Evolutionary conservation across 1,140 invertebrate genomes (phyloP), one percentile per base, ranked within the genome.

Genomic region (Drosophila azteca): DNA sequence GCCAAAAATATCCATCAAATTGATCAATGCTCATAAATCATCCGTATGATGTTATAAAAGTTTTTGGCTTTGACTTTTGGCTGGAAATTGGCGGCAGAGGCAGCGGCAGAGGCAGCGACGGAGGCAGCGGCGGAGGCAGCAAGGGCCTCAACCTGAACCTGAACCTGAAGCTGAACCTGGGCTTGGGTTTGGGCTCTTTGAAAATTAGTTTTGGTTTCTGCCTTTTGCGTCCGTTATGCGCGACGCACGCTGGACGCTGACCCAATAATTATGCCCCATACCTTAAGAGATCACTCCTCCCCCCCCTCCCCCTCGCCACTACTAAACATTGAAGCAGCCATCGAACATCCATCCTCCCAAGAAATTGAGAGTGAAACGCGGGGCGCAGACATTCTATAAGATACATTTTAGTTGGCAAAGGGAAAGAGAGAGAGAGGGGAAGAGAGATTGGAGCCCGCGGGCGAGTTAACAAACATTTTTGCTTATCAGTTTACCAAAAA

Each of bases 11-110:
- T 88, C 84, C 83, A 88, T 88, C 83, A 88, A 88, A 88, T 77
- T 88, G 79, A 88, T 88, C 83, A 88, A 88, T 79, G 76, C 84
- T 79, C 81, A 88, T 88, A 88, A 88, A 88, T 88, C 83, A 88
- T 79, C 76, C 79, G 83, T 52, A 65, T 48, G 55, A 59, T 53
- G 41, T 65, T 63, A 63, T 65, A 75, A 64, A 61, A 50, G 64
- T 79, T 54, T 50, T 62, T 50, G 55, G 31, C 35, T 64, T 55
- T 55, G 64, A 50, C 74, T 78, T 82, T 87, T 39, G 35, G 79
- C 71, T 88, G 76, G 76, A 88, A 88, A 88, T 88, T 88, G 83
- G 68, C 83, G 51, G 62, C 24, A 26, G 24, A 5, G 24, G 5
- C 78, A 75, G 48, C 67, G 17, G 17, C 17, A 20, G 24, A 5